phyloP scores from a whole-genome alignment of 2,113 vertebrate species.

The Sylvia atricapilla region DNA sequence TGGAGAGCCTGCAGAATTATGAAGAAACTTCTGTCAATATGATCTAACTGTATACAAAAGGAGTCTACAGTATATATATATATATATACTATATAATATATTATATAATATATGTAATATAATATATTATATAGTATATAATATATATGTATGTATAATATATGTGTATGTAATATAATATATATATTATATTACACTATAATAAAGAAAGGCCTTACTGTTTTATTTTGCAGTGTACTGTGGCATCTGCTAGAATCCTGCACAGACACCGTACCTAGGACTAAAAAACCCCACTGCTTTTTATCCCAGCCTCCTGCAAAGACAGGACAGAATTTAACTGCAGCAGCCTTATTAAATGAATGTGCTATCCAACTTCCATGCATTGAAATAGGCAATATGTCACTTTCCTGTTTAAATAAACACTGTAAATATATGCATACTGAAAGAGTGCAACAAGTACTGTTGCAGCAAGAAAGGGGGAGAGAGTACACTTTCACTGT shows the following conservation, averaged over 20 bases:
- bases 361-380: not conserved
- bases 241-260: not conserved
- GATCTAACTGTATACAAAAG: not conserved
- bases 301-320: not conserved
- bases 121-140: too few species aligned
- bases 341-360: not conserved
- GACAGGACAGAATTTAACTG: not conserved
- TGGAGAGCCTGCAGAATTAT: not conserved
- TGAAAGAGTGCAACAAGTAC: not conserved
- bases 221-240: not conserved
- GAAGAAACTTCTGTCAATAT: not conserved
- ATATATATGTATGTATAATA: too few species aligned
- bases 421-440: not conserved
- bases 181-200: too few species aligned
- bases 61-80: too few species aligned
- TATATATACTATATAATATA: too few species aligned
- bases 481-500: not conserved
- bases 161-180: too few species aligned
- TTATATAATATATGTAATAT: too few species aligned
- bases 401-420: not conserved
- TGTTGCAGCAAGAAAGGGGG: not conserved
- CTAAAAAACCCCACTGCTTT: not conserved
- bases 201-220: not conserved
- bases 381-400: not conserved
- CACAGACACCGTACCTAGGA: not conserved